Percentiles rank a stretch among this genome's conserved stretches.
These are phyloP conservation scores for Acleris sparsana DNA, from an alignment of 2,888 invertebrate genomes.

Conservation along the genomic window DNA sequence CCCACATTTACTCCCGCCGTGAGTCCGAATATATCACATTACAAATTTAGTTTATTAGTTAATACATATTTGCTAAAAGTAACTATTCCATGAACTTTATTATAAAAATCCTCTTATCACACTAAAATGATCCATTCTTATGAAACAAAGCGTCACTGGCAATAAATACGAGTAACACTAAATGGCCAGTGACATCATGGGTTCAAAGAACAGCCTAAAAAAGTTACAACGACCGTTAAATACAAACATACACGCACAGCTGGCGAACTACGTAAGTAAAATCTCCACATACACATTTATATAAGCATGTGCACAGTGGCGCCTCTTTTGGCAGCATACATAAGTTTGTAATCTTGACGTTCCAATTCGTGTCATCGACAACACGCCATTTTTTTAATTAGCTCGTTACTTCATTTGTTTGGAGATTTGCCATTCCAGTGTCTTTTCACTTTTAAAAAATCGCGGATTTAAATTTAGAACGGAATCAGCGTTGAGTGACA, in stretches of 20 bases:
- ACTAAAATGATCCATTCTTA: not conserved
- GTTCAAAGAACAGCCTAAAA: conserved; percentile 24
- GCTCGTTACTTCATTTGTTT: conserved; percentile 14
- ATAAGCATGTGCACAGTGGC: not conserved
- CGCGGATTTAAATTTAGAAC: not conserved
- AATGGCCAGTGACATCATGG: conserved; percentile 19
- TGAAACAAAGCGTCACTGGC: conserved; percentile 1
- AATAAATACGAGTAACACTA: conserved; percentile 8
- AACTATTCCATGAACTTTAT: not conserved
- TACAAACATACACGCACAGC: not conserved
- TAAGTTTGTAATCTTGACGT: not conserved
- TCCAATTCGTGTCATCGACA: conserved; percentile 13
- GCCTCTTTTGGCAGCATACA: not conserved
- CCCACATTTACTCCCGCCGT: too few relatives aligned
- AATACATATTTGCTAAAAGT: not conserved
- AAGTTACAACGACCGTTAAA: conserved; percentile 18
- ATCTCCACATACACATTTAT: not conserved
- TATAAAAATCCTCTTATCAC: not conserved
- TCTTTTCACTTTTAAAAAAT: not conserved
- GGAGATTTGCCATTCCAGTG: conserved; percentile 6
- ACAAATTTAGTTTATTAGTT: too few relatives aligned
- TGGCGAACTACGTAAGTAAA: not conserved
- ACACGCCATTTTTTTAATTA: conserved; percentile 16
- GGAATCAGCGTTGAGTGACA: too few relatives aligned
- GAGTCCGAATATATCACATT: too few relatives aligned